Conservation (phyloP, 2,888 invertebrate species). For the Doris montereyensis region DNA sequence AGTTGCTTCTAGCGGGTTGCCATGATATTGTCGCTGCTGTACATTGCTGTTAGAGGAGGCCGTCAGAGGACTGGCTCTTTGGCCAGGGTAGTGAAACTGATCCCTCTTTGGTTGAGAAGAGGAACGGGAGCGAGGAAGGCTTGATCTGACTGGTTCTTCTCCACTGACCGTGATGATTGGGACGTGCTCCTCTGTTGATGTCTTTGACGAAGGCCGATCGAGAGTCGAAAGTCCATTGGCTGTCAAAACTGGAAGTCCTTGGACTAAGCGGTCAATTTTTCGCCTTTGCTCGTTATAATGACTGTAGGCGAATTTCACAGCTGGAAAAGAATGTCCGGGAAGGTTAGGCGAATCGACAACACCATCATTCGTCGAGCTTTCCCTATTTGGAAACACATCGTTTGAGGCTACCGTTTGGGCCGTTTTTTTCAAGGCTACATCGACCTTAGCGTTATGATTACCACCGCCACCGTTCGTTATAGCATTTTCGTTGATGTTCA, state of each 20-base stretch:
- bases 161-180: conserved; percentile 27
- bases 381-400: neutral
- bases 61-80: no score
- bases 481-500: neutral
- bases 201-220: neutral
- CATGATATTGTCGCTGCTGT: neutral
- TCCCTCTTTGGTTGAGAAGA: conserved; percentile 18
- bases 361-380: neutral
- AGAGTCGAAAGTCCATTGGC: neutral
- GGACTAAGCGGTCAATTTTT: conserved; percentile 43
- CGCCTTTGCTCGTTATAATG: conserved; percentile 44
- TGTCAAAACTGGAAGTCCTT: conserved; percentile 43
- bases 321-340: conserved; percentile 25
- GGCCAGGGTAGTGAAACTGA: neutral
- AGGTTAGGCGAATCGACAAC: neutral
- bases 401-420: neutral
- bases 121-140: neutral
- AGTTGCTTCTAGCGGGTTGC: neutral
- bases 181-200: conserved; percentile 18
- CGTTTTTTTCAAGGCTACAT: neutral
- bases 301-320: conserved; percentile 41
- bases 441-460: neutral
- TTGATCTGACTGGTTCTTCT: conserved; percentile 14
- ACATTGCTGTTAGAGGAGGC: neutral
- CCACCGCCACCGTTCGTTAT: neutral